A percentile compares a stretch with the other conserved stretches of the same genome.
Conservation (phyloP, 2,888 invertebrate species). For the Bombyx huttoni region DNA sequence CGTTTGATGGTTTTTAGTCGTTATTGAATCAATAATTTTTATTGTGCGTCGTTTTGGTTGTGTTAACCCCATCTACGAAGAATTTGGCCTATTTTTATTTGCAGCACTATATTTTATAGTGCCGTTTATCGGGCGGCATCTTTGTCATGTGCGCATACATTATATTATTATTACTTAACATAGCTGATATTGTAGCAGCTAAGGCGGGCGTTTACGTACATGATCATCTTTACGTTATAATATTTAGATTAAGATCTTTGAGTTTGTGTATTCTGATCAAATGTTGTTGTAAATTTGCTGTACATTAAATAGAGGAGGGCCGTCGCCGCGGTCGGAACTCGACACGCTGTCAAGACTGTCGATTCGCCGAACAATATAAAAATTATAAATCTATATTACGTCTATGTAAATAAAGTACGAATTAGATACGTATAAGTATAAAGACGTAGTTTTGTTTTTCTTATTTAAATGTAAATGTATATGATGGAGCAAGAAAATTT, state of each 20-base stretch:
- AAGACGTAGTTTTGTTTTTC: constrained; percentile 58
- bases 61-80: constrained; percentile 10
- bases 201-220: constrained; percentile 62
- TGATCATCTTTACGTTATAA: constrained; percentile 49
- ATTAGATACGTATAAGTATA: constrained; percentile 60
- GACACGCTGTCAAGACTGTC: constrained; percentile 39
- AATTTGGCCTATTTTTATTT: constrained; percentile 61
- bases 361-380: constrained; percentile 59
- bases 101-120: constrained; percentile 23
- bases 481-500: constrained; percentile 22
- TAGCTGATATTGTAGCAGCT: constrained; percentile 65
- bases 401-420: constrained; percentile 66
- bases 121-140: constrained; percentile 34
- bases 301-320: constrained; percentile 45
- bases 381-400: constrained; percentile 49
- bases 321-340: constrained; percentile 36
- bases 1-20: constrained; percentile 29
- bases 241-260: constrained; percentile 61
- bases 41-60: constrained; percentile 25
- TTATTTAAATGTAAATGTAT: constrained; percentile 41
- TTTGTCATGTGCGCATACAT: constrained; percentile 56
- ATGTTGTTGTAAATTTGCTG: constrained; percentile 66
- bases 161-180: constrained; percentile 55
- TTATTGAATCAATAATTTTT: constrained; percentile 19
- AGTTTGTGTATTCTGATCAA: constrained; percentile 67